Evolutionary conservation across 37 sponge, comb jelly and placozoan species (phyloP).

Genomic region (Spongilla lacustris): DNA sequence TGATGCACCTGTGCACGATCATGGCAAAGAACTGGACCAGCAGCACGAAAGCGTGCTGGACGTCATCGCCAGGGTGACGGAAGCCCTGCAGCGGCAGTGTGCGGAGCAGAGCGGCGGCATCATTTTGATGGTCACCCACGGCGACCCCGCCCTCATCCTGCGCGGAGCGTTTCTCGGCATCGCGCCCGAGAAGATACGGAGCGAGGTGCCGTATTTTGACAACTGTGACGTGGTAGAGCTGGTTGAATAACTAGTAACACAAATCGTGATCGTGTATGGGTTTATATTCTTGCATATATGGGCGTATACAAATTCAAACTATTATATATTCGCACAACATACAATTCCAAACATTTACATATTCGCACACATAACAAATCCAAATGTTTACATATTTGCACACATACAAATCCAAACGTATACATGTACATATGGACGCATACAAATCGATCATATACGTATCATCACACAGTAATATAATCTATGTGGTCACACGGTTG

Average conservation of each 20-base stretch:
- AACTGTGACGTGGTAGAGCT: not conserved
- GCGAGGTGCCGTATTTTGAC: not conserved
- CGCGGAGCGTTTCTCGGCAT: slow-evolving; percentile 7
- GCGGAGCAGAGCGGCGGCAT: not conserved
- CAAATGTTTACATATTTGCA: too few relatives aligned
- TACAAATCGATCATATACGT: too few relatives aligned
- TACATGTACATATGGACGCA: too few relatives aligned
- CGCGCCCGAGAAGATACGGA: not conserved
- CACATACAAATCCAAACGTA: too few relatives aligned
- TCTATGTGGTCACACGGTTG: too few relatives aligned
- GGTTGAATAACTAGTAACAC: too few relatives aligned
- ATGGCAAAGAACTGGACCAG: slow-evolving; percentile 63
- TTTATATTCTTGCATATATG: too few relatives aligned
- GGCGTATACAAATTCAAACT: too few relatives aligned
- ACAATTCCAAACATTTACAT: too few relatives aligned
- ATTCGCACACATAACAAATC: too few relatives aligned
- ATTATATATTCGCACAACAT: not conserved
- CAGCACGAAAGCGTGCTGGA: slow-evolving; percentile 45
- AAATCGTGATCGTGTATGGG: too few relatives aligned
- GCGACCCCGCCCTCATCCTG: not conserved
- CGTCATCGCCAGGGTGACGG: not conserved
- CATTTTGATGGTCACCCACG: not conserved
- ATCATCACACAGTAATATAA: too few relatives aligned
- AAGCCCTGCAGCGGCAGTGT: not conserved
- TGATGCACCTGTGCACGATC: slow-evolving; percentile 58